These are phyloP conservation scores for Perccottus glenii DNA, from an alignment of 2,113 vertebrate species.

Conservation along the genomic window DNA sequence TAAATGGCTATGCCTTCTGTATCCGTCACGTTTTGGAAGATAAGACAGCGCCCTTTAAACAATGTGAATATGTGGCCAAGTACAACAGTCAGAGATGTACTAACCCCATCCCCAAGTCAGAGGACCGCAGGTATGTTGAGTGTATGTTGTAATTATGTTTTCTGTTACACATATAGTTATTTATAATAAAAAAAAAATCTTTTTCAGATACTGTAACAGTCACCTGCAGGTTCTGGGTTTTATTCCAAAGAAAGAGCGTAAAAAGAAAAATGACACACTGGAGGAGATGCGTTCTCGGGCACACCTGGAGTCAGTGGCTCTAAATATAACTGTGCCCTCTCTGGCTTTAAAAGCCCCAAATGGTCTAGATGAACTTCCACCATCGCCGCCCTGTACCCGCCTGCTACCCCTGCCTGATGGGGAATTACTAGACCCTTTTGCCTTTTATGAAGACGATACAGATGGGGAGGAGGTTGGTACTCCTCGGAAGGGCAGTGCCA, in stretches of 20 bases:
- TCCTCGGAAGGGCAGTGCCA: conserved; percentile 85
- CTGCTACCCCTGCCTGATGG: conserved; percentile 90
- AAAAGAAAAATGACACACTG: conserved; percentile 97
- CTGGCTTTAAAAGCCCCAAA: conserved; percentile 94
- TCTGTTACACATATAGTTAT: background rate
- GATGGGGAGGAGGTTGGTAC: conserved; percentile 85
- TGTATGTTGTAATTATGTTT: background rate
- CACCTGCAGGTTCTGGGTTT: conserved; percentile 99
- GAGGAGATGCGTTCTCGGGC: conserved; percentile 91
- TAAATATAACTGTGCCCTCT: conserved; percentile 94
- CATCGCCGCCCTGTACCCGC: conserved; percentile 87
- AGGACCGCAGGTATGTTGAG: conserved; percentile 93
- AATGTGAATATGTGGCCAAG: conserved; percentile 99
- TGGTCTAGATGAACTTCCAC: conserved; percentile 91
- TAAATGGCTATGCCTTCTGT: conserved; percentile 99
- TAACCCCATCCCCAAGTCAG: conserved; percentile 98
- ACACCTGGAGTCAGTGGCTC: conserved; percentile 93
- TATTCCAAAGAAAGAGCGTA: conserved; percentile 99
- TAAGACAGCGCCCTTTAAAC: conserved; percentile 99
- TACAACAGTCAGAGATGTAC: conserved; percentile 99
- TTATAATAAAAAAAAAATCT: too few relatives aligned
- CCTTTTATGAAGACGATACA: conserved; percentile 90
- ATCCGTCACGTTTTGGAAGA: conserved; percentile 99
- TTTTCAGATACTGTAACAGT: conserved; percentile 97
- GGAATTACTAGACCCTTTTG: conserved; percentile 96